phyloP scores from a whole-genome alignment of 2,888 invertebrate genomes.

The Siphonodentalium dalli region DNA sequence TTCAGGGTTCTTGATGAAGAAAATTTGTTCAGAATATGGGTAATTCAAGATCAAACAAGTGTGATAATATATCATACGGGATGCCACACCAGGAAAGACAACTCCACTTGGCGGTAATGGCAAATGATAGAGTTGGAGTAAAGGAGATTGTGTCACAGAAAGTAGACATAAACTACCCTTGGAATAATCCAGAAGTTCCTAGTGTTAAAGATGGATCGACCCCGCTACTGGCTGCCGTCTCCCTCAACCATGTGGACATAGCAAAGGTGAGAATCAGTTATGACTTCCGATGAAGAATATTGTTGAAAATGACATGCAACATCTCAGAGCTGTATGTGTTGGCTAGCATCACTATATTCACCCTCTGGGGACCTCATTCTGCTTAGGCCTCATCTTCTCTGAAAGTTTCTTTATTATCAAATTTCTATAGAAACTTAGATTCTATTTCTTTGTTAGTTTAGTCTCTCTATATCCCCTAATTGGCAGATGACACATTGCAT shows the following conservation, averaged over 20 bases:
- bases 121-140: slow-evolving; percentile 61
- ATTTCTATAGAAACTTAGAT: too few species aligned
- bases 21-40: too few species aligned
- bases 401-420: too few species aligned
- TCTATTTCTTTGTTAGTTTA: too few species aligned
- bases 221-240: slow-evolving; percentile 65
- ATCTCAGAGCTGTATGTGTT: not conserved
- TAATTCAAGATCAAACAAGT: slow-evolving; percentile 57
- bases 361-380: too few species aligned
- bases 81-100: slow-evolving; percentile 64
- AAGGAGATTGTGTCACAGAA: slow-evolving; percentile 53
- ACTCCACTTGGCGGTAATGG: slow-evolving; percentile 65
- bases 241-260: slow-evolving; percentile 64
- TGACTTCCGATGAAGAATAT: not conserved
- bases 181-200: slow-evolving; percentile 64
- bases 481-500: too few species aligned
- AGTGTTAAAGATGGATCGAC: slow-evolving; percentile 66
- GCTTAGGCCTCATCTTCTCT: too few species aligned
- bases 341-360: not conserved
- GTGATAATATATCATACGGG: slow-evolving; percentile 48
- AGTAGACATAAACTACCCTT: slow-evolving; percentile 65
- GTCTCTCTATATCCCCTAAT: too few species aligned
- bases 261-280: slow-evolving; percentile 52
- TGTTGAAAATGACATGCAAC: not conserved
- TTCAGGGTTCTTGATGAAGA: too few species aligned